Evolutionary conservation across 2,888 invertebrate genomes (phyloP), one percentile per base, ranked within the genome.

Genomic region (Tortrix viridana): DNA sequence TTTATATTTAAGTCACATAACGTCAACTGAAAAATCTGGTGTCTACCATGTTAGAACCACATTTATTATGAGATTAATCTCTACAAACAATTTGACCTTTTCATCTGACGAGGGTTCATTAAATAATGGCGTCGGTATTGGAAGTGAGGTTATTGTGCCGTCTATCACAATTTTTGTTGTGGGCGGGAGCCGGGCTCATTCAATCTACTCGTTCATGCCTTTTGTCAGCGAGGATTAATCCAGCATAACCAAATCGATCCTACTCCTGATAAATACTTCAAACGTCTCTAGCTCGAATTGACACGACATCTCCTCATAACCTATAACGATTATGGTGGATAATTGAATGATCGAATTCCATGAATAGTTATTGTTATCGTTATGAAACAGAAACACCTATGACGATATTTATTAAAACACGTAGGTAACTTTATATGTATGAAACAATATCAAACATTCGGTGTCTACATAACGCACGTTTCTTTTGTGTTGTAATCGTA

Each of bases 41-140:
- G 78, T 81, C 57, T 58, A 83, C 80, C 81, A 81, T 82, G 82
- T 86, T 85, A 81, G 83, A 79, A 84, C 85, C 86, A 85, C 88
- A 90, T 90, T 89, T 88, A 87, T 90, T 86, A 89, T 81, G 81
- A 88, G 91, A 91, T 92, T 91, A 92, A 92, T 91, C 91, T 90
- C 88, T 88, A 88, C 86, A 91, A 91, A 91, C 88, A 90, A 90
- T 92, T 90, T 91, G 92, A 92, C 91, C 92, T 92, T 89, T 90
- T 82, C 88, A 88, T 88, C 82, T 89, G 91, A 90, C 91, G 89
- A 91, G 91, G 91, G 90, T 91, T 90, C 89, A 91, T 91, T 89
- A 90, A 91, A 89, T 91, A 91, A 91, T 89, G 83, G 83, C 85
- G 81, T 84, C 79, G 80, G 85, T 89, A 89, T 90, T 86, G 89